These are phyloP conservation scores for Lutraria rhynchaena DNA, from an alignment of 1,140 invertebrate species.

Conservation along the genomic window DNA sequence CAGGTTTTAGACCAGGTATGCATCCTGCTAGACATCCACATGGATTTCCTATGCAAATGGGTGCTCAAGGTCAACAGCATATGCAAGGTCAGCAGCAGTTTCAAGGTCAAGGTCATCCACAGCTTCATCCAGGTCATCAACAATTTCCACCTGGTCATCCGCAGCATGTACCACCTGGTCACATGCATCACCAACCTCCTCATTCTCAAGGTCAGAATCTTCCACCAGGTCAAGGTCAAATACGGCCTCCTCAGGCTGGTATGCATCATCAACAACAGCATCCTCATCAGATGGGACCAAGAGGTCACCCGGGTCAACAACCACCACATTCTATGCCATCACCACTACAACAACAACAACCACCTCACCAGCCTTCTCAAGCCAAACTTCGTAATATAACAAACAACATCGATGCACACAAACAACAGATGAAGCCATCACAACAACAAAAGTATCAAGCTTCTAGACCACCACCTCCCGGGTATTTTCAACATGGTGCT, in stretches of 20 bases:
- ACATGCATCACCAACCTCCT: slow-evolving; percentile 59
- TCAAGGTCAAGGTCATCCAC: slow-evolving; percentile 6
- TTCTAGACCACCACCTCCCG: slow-evolving; percentile 67
- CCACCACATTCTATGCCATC: not conserved
- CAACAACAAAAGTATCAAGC: slow-evolving; percentile 74
- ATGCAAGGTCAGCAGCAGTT: slow-evolving; percentile 14
- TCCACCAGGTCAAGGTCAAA: slow-evolving; percentile 26
- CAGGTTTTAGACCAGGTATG: slow-evolving; percentile 38
- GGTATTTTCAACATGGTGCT: slow-evolving; percentile 45
- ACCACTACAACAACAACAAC: slow-evolving; percentile 30
- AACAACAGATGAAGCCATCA: slow-evolving; percentile 36
- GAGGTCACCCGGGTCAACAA: slow-evolving; percentile 8
- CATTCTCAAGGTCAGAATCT: not conserved
- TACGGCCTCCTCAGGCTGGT: slow-evolving; percentile 18
- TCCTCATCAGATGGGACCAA: slow-evolving; percentile 26
- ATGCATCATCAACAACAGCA: slow-evolving; percentile 36
- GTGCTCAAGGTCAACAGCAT: not conserved
- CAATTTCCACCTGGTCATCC: slow-evolving; percentile 51
- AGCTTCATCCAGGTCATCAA: slow-evolving; percentile 16
- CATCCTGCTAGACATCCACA: slow-evolving; percentile 35
- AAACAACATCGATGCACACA: slow-evolving; percentile 39
- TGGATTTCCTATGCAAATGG: slow-evolving; percentile 34
- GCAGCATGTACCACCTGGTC: slow-evolving; percentile 35
- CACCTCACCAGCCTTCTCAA: slow-evolving; percentile 44
- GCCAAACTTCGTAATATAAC: slow-evolving; percentile 46